phyloP scores from a whole-genome alignment of 2,888 invertebrate species.

The Apocheima hispidaria region DNA sequence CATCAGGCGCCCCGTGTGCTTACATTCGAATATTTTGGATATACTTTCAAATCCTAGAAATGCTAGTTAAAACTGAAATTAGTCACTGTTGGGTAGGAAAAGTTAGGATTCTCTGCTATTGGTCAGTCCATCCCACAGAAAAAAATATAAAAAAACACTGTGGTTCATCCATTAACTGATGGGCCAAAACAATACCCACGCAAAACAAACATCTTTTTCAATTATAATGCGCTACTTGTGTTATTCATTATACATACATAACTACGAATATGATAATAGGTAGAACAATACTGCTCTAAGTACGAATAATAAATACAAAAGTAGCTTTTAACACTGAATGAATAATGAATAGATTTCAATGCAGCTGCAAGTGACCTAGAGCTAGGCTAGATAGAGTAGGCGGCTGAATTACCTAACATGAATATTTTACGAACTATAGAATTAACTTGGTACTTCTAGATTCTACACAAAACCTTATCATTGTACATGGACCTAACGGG shows the following conservation, averaged over 20 bases:
- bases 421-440: background rate
- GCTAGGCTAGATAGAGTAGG: constrained; percentile 21
- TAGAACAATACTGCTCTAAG: background rate
- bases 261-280: background rate
- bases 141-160: no score
- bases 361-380: constrained; percentile 30
- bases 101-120: no score
- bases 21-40: no score
- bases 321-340: constrained; percentile 14
- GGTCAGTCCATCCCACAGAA: no score
- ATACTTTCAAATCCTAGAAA: no score
- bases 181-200: background rate
- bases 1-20: no score
- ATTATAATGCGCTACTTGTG: constrained; percentile 6
- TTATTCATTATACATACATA: background rate
- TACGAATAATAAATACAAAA: background rate
- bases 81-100: no score
- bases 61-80: no score
- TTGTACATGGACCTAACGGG: no score
- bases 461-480: no score
- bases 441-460: background rate
- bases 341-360: constrained; percentile 39
- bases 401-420: constrained; percentile 18
- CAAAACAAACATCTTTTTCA: no score
- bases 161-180: no score